Percentiles rank a stretch among this genome's conserved stretches.
phyloP scores from a whole-genome alignment of 2,797 vertebrate species.

The Tokudaia muenninki region DNA sequence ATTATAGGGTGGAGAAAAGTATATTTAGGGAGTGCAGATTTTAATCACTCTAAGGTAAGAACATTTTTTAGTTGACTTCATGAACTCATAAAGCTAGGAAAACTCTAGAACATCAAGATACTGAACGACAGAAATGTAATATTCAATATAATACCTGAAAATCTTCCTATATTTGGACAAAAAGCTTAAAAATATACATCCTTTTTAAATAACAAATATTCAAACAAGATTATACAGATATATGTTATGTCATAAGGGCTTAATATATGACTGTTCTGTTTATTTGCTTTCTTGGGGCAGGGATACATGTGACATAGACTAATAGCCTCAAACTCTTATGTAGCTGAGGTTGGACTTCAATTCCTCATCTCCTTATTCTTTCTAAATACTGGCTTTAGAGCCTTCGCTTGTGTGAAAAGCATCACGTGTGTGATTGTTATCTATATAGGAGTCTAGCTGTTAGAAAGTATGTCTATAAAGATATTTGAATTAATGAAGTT shows the following conservation, averaged over 20 bases:
- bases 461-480: not conserved
- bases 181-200: constrained; percentile 16
- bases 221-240: not conserved
- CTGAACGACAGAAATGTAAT: constrained; percentile 13
- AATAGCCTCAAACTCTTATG: not conserved
- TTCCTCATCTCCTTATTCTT: not conserved
- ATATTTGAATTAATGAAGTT: not conserved
- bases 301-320: no score
- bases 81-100: constrained; percentile 56
- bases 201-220: constrained; percentile 6
- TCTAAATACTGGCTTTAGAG: no score
- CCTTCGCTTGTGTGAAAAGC: fast-evolving
- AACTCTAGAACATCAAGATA: not conserved
- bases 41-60: constrained; percentile 48
- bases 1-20: constrained; percentile 59
- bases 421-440: not conserved
- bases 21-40: constrained; percentile 11
- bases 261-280: not conserved
- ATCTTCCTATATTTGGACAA: constrained; percentile 47
- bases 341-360: not conserved
- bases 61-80: constrained; percentile 62
- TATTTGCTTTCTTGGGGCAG: not conserved
- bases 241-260: not conserved
- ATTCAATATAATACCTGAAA: not conserved
- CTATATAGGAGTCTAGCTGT: not conserved